Base-by-base conservation (phyloP, 2,888 invertebrate species). In the Leptothorax acervorum region DNA sequence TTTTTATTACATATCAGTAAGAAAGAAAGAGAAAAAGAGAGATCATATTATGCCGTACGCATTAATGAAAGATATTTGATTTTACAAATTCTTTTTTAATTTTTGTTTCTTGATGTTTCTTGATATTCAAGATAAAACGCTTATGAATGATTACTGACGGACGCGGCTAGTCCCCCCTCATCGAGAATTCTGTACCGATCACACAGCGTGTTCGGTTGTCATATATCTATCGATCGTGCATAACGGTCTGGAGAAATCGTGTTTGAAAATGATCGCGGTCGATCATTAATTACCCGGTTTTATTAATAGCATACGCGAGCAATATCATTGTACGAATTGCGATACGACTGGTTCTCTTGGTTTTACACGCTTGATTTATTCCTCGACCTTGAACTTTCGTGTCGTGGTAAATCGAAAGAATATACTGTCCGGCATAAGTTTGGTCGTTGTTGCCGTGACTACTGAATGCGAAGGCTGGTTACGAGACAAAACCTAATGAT, bases 401-500 rank as follows among this genome's bases (percentile, higher is more conserved):
- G 83, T 78, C 68, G 48, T 55, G 82, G 48, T 18, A 65, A 79
- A 76, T 71, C 71, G 60, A 88, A 88, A 81, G 86, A 88, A 35
- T 6, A 35, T 6, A 86, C 83, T 45, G 74, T 85, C 79, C 81
- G 71, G 82, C 66, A 83, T 66, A 86, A 87, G 94, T 94, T 94
- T 94, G 93, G 90, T 94, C 94, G 92, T 93, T 94, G 93, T 94
- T 93, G 92, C 93, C 93, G 88, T 93, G 93, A 89, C 93, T 90
- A 89, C 92, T 86, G 86, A 85, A 76, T 84, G 70, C 42, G 84
- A 75, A 71, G 70, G 60, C 55, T n/a, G 23, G 45, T 42, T 39
- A 66, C 57, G 66, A 76, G 74, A 83, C 71, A 45, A 66, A 71
- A 68, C 55, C n/a, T 51, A 48, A 48, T 57, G 35, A 48, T 39